phyloP scores from a whole-genome alignment of 2,797 vertebrate genomes.

The Myotis vivesi region DNA sequence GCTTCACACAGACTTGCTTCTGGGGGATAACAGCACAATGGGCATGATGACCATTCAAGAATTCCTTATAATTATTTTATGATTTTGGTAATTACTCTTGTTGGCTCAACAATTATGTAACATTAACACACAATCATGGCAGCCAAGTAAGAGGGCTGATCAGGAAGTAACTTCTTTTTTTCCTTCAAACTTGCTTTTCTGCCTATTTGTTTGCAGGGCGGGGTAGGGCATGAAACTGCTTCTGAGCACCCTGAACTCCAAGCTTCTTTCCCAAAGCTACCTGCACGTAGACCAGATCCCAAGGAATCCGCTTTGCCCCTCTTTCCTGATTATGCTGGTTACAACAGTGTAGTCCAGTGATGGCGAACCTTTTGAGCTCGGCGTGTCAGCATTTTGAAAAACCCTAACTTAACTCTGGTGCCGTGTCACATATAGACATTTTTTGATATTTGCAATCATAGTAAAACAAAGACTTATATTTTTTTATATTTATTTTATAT shows the following conservation, averaged over 20 bases:
- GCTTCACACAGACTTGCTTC: neutral
- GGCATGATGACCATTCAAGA: neutral
- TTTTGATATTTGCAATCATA: no score
- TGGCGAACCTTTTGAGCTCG: no score
- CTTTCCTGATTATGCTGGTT: neutral
- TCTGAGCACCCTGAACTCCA: neutral
- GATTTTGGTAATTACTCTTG: neutral
- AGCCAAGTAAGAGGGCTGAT: neutral
- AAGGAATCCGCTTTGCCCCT: neutral
- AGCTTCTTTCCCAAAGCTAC: neutral
- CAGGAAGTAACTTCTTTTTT: neutral
- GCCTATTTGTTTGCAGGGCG: neutral
- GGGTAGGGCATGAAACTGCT: no score
- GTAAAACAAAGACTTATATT: no score
- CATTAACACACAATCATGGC: neutral
- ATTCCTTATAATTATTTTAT: neutral
- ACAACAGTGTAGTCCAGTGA: neutral
- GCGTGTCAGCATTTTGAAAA: no score
- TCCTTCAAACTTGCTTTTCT: neutral
- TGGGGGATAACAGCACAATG: neutral
- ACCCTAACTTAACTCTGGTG: no score
- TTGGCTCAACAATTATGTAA: neutral
- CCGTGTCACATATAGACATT: no score
- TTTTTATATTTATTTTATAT: no score
- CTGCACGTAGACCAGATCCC: rapidly evolving